Evolutionary conservation across 2,888 invertebrate genomes (phyloP).

Genomic region (Heliconius erato): DNA sequence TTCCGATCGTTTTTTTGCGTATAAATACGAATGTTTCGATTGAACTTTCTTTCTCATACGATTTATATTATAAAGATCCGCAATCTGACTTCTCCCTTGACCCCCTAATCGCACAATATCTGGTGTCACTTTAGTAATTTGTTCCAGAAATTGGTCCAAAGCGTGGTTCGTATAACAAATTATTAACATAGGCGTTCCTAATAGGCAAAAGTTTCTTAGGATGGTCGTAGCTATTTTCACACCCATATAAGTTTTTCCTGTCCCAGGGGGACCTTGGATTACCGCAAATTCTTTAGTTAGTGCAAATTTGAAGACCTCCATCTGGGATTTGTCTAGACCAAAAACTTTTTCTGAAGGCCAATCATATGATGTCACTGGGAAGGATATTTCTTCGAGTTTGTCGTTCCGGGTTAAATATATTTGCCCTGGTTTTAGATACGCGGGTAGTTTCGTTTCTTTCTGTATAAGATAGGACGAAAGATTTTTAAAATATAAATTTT

Average conservation of each 20-base stretch:
- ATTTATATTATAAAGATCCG: constrained; percentile 84
- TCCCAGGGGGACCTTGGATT: constrained; percentile 95
- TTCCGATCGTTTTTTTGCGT: constrained; percentile 67
- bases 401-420: constrained; percentile 62
- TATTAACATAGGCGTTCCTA: constrained; percentile 89
- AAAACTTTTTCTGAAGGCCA: constrained; percentile 82
- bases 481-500: not conserved
- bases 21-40: constrained; percentile 73
- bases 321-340: constrained; percentile 88
- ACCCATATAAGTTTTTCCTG: constrained; percentile 94
- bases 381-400: constrained; percentile 64
- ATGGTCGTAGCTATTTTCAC: constrained; percentile 90
- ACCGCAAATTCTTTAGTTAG: constrained; percentile 90
- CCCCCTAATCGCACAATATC: constrained; percentile 89
- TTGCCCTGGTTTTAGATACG: constrained; percentile 74
- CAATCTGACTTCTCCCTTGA: constrained; percentile 86
- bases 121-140: constrained; percentile 85
- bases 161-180: constrained; percentile 95
- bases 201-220: constrained; percentile 86
- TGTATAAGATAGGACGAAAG: constrained; percentile 51
- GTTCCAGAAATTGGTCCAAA: constrained; percentile 93
- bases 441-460: constrained; percentile 68
- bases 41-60: constrained; percentile 70
- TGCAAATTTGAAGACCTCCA: constrained; percentile 88
- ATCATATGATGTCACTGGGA: constrained; percentile 66